Base-by-base conservation (phyloP, 2,797 vertebrate genomes). In the Orientallactaga sibirica region DNA sequence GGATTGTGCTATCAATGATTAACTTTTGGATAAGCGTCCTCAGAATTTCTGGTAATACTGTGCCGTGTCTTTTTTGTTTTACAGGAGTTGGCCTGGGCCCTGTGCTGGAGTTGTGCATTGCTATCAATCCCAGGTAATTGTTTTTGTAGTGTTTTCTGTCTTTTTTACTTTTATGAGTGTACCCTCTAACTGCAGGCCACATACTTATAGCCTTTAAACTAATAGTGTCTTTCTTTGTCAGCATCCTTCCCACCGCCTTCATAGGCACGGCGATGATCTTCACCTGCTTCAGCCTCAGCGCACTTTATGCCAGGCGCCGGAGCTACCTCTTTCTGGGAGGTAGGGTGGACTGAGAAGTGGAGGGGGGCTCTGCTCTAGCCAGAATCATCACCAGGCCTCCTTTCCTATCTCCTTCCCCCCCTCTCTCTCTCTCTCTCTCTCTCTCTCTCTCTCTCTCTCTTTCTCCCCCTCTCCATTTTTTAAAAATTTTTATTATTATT, bases 251-350 rank as follows among this genome's bases (percentile, higher is more conserved):
- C 88, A 99, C 99, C 0, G 99, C 99, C 16, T 99, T 99, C 98
- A 96, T 99, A 97, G 99, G 99, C 96, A 99, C 99, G 3, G 98
- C 99, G 0, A 90, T 99, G 96, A 98, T 99, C 96, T 99, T 99
- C 95, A 92, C 98, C 82, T 99, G 99, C 98, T 99, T 99, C 98
- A 99, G 99, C 0, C 98, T 99, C 95, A 99, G 99, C 7, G 99
- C 99, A 10, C 99, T 99, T 5, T 99, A 99, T 0, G 99, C 99
- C 96, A 98, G 98, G 94, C 99, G 99, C 96, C 99, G 99, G 95
- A 99, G 98, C 95, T 99, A 99, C 97, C 98, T 99, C 94, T 99
- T 99, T 97, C 98, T 99, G 0, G 99, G 99, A 98, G 99, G 99
- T 99, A 97, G 98, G 97, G 11, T 84, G 52, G 37, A 24, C 20